A percentile compares a stretch with the other conserved stretches of the same genome.
Conservation (phyloP, 2,797 vertebrate species). For the Gastrophryne carolinensis region DNA sequence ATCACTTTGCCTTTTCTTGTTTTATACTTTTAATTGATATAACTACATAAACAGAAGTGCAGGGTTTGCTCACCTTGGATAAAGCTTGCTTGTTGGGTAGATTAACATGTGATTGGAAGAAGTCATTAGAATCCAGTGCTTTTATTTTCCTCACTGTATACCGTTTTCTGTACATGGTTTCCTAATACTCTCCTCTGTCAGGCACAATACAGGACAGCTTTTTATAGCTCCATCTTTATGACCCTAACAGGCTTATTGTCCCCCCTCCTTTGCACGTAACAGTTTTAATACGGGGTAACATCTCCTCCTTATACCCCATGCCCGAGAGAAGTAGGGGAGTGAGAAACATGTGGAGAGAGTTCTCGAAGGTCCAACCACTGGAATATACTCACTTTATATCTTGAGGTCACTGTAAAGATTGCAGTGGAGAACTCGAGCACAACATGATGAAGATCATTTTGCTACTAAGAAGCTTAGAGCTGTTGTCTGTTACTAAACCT, state of each 20-base stretch:
- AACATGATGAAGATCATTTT: not conserved
- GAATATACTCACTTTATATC: slow-evolving; percentile 11
- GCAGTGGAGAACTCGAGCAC: slow-evolving; percentile 1
- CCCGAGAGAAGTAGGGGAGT: not conserved
- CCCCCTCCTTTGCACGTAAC: slow-evolving; percentile 29
- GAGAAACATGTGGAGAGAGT: not conserved
- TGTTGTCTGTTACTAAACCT: slow-evolving; percentile 1
- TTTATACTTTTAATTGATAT: slow-evolving; percentile 28
- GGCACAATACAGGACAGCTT: slow-evolving; percentile 30
- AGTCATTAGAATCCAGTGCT: not conserved
- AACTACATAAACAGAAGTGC: slow-evolving; percentile 14
- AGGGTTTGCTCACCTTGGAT: slow-evolving; percentile 14
- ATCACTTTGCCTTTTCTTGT: slow-evolving; percentile 32
- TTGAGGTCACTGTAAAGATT: slow-evolving; percentile 33
- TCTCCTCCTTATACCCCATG: slow-evolving; percentile 15
- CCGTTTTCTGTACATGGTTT: not conserved
- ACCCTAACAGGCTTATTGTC: slow-evolving; percentile 25
- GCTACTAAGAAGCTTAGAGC: slow-evolving; percentile 3
- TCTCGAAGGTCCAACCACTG: slow-evolving; percentile 50
- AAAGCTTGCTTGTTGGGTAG: slow-evolving; percentile 3
- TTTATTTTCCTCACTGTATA: slow-evolving; percentile 1
- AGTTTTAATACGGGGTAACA: slow-evolving; percentile 17
- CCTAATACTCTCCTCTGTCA: not conserved
- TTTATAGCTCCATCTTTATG: slow-evolving; percentile 21
- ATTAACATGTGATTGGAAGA: slow-evolving; percentile 10